These are phyloP conservation scores for Oithona nana DNA, from an alignment of 2,888 invertebrate species.

Conservation along the genomic window DNA sequence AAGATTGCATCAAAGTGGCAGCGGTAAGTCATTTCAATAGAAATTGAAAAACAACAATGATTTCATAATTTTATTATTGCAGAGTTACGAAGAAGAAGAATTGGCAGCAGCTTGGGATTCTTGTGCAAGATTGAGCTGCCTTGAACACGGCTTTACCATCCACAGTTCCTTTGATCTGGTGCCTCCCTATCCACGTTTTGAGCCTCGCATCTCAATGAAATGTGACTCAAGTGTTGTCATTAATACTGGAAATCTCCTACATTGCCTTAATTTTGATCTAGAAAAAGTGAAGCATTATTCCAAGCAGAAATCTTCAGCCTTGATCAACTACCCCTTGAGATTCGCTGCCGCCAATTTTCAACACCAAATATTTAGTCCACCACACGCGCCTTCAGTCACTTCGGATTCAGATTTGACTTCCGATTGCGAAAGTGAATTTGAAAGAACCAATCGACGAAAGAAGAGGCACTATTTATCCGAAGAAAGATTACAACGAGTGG, in stretches of 20 bases:
- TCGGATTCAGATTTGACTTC: not conserved
- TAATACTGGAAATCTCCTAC: slow-evolving; percentile 65
- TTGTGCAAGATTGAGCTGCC: slow-evolving; percentile 49
- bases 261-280: slow-evolving; percentile 46
- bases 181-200: slow-evolving; percentile 59
- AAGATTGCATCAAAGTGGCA: slow-evolving; percentile 36
- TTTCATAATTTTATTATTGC: not conserved
- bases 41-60: not conserved
- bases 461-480: not conserved
- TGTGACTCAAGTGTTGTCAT: slow-evolving; percentile 45
- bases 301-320: no score
- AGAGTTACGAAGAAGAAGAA: slow-evolving; percentile 35
- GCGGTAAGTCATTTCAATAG: slow-evolving; percentile 19
- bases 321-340: not conserved
- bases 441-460: not conserved
- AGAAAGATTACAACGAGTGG: not conserved
- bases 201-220: slow-evolving; percentile 31
- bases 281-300: slow-evolving; percentile 23
- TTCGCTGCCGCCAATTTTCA: no score
- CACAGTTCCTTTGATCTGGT: slow-evolving; percentile 79
- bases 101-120: slow-evolving; percentile 35
- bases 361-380: not conserved
- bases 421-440: not conserved
- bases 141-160: slow-evolving; percentile 72
- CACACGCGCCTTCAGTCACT: not conserved